Conservation (phyloP, 2,888 invertebrate genomes). For the Choristoneura rosaceana region DNA sequence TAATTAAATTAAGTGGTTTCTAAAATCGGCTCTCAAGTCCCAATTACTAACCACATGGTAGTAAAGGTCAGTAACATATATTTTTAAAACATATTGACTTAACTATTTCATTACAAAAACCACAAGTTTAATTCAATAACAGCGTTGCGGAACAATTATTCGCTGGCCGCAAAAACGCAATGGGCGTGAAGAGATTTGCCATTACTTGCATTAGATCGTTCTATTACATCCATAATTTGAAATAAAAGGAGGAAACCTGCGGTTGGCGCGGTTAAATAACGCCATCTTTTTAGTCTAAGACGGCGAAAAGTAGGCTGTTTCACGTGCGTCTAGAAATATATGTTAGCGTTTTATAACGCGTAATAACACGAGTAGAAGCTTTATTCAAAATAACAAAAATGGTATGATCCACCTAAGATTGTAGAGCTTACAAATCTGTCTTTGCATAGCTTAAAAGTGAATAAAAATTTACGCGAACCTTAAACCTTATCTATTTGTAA, state of each 20-base stretch:
- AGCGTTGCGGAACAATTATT: not conserved
- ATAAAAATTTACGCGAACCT: no score
- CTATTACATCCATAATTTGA: slow-evolving; percentile 20
- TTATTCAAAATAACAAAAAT: no score
- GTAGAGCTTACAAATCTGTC: no score
- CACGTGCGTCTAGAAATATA: not conserved
- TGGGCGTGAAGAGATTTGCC: slow-evolving; percentile 7
- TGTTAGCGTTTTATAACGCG: no score
- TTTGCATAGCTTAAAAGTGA: no score
- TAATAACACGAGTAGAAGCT: no score
- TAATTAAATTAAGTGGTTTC: no score
- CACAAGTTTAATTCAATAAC: slow-evolving; percentile 2
- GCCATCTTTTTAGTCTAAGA: not conserved
- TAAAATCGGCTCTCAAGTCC: not conserved
- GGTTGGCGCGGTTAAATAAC: slow-evolving; percentile 5
- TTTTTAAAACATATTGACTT: not conserved
- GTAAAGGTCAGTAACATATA: not conserved
- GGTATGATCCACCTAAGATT: no score
- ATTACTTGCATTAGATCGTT: slow-evolving; percentile 4
- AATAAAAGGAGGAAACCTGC: slow-evolving; percentile 19
- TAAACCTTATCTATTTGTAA: no score
- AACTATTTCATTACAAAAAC: not conserved
- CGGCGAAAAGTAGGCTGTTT: slow-evolving; percentile 4
- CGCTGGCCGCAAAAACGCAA: slow-evolving; percentile 11
- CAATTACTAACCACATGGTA: not conserved